phyloP scores from a whole-genome alignment of 2,888 invertebrate genomes.

The Andrena marginata region DNA sequence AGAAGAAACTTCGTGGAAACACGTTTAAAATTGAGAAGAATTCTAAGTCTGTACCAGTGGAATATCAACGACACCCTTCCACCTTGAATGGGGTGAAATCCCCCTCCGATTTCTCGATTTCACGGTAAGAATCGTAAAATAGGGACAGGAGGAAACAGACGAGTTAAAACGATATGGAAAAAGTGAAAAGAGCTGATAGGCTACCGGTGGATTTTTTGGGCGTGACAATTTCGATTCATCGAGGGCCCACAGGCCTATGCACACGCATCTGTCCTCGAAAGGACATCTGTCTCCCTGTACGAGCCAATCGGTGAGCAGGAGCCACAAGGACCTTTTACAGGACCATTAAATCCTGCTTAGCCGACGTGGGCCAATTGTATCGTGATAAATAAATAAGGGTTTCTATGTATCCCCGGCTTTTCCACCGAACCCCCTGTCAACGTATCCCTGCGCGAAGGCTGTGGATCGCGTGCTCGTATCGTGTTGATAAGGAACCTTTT shows the following conservation, averaged over 20 bases:
- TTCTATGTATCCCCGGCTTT: slow-evolving; percentile 55
- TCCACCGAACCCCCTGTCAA: slow-evolving; percentile 38
- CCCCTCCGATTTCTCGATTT: slow-evolving; percentile 50
- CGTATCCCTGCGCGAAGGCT: slow-evolving; percentile 10
- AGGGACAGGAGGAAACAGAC: not conserved
- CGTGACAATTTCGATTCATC: slow-evolving; percentile 84
- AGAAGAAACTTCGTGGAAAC: too few species aligned
- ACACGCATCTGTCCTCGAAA: slow-evolving; percentile 79
- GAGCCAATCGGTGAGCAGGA: slow-evolving; percentile 76
- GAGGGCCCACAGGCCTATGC: slow-evolving; percentile 67
- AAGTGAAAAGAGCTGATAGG: slow-evolving; percentile 61
- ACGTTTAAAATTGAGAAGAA: slow-evolving; percentile 8
- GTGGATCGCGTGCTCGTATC: slow-evolving; percentile 27
- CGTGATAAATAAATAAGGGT: slow-evolving; percentile 84
- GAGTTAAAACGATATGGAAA: slow-evolving; percentile 35
- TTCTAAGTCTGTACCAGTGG: slow-evolving; percentile 38
- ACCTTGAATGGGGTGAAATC: slow-evolving; percentile 25
- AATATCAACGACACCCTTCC: slow-evolving; percentile 38
- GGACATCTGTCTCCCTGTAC: slow-evolving; percentile 81
- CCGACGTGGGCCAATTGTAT: slow-evolving; percentile 82
- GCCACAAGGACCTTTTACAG: slow-evolving; percentile 82
- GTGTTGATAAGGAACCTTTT: slow-evolving; percentile 1
- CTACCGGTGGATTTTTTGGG: slow-evolving; percentile 76
- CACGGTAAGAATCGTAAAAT: slow-evolving; percentile 9
- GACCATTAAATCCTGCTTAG: slow-evolving; percentile 85